phyloP scores from a whole-genome alignment of 2,888 invertebrate species.

The Cistogaster globosa region DNA sequence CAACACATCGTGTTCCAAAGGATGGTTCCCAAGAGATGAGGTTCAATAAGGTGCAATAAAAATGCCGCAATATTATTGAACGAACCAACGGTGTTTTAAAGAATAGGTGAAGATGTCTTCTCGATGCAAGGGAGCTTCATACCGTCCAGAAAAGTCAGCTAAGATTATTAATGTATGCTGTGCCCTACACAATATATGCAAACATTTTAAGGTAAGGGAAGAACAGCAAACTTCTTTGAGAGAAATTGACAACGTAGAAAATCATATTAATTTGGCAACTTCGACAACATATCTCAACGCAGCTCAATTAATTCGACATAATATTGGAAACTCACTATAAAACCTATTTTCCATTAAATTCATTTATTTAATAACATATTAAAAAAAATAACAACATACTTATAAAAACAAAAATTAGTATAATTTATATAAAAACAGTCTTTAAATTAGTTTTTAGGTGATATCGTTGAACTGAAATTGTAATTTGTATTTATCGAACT shows the following conservation, averaged over 20 bases:
- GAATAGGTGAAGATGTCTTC: conserved; percentile 45
- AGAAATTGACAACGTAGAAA: neutral
- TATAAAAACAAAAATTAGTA: neutral
- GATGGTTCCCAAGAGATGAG: no score
- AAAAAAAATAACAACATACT: neutral
- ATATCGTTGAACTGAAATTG: conserved; percentile 8
- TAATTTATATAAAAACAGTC: neutral
- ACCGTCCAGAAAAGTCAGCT: conserved; percentile 12
- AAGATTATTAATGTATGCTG: conserved; percentile 48
- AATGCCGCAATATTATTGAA: no score
- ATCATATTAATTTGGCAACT: no score
- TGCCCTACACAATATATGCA: conserved; percentile 50
- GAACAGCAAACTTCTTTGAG: conserved; percentile 26
- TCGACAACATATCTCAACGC: no score
- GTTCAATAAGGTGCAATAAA: no score
- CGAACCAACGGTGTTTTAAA: no score
- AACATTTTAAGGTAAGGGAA: conserved; percentile 35
- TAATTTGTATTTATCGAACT: conserved; percentile 15
- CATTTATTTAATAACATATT: no score
- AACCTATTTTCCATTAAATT: neutral
- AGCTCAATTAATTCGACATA: no score
- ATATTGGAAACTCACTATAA: no score
- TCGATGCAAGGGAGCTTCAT: conserved; percentile 57
- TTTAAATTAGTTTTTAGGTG: conserved; percentile 2
- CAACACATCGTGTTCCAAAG: no score